Evolutionary conservation across 2,113 vertebrate genomes (phyloP).

Genomic region (Indri indri): DNA sequence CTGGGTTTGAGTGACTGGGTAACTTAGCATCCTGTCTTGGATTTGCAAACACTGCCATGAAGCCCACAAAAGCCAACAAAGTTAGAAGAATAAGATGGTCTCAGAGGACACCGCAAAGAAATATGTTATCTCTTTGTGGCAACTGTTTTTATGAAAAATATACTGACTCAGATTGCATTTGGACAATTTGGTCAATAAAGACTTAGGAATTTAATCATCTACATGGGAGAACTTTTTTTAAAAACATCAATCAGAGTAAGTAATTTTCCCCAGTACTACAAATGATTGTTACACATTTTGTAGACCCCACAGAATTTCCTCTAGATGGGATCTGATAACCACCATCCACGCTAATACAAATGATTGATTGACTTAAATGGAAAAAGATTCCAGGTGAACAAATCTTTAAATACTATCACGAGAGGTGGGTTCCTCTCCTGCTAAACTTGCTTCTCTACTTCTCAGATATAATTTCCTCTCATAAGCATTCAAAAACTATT

Average conservation of each 20-base stretch:
- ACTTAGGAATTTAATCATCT: not conserved
- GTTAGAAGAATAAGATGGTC: not conserved
- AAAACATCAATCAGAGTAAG: conserved; percentile 22
- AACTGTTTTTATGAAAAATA: conserved; percentile 1
- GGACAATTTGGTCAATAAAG: not conserved
- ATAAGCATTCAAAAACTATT: conserved; percentile 39
- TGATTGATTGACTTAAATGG: not conserved
- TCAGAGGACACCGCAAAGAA: not conserved
- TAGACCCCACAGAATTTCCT: not conserved
- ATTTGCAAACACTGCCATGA: not conserved
- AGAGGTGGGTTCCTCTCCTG: not conserved
- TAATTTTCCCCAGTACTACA: not conserved
- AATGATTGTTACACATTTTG: not conserved
- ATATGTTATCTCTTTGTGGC: not conserved
- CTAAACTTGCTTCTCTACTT: conserved; percentile 16
- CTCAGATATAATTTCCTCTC: conserved; percentile 26
- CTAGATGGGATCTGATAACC: not conserved
- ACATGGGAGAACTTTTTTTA: not conserved
- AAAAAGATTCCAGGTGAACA: not conserved
- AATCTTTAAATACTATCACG: not conserved
- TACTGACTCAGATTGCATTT: not conserved
- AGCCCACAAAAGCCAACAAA: not conserved
- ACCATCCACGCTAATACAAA: not conserved
- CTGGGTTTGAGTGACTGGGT: not conserved
- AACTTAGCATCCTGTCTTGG: not conserved